Evolutionary conservation across 2,113 vertebrate species (phyloP).

Genomic region (Ranitomeya variabilis): DNA sequence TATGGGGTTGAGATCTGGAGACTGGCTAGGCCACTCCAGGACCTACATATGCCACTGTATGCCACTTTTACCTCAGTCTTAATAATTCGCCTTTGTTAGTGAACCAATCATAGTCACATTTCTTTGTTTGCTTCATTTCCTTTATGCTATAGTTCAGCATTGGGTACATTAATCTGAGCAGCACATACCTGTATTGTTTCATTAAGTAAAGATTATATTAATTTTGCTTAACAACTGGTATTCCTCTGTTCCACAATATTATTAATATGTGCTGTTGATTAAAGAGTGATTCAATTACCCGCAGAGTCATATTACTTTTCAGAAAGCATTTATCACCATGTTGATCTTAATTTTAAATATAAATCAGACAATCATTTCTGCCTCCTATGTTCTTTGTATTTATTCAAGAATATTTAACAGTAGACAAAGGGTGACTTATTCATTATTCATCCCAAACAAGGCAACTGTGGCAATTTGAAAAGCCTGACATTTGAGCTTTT

Average conservation of each 20-base stretch:
- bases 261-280: conserved; percentile 68
- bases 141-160: background rate
- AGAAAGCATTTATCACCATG: conserved; percentile 77
- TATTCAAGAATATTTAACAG: conserved; percentile 93
- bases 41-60: no score
- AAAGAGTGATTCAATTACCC: conserved; percentile 71
- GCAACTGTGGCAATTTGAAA: conserved; percentile 89
- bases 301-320: conserved; percentile 70
- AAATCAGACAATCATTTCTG: conserved; percentile 88
- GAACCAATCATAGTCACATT: background rate
- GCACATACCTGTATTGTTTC: conserved; percentile 12
- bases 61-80: background rate
- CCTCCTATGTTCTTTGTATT: conserved; percentile 86
- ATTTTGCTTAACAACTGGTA: conserved; percentile 7
- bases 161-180: background rate
- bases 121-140: background rate
- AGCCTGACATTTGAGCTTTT: conserved; percentile 99
- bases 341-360: conserved; percentile 90
- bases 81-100: background rate
- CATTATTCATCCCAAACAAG: conserved; percentile 94
- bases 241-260: background rate
- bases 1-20: no score
- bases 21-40: no score
- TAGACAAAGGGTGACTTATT: conserved; percentile 97
- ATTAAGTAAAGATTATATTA: conserved; percentile 22